Evolutionary conservation across 1,140 invertebrate genomes (phyloP), one percentile per base, ranked within the genome.

Genomic region (Meloidogyne floridensis): DNA sequence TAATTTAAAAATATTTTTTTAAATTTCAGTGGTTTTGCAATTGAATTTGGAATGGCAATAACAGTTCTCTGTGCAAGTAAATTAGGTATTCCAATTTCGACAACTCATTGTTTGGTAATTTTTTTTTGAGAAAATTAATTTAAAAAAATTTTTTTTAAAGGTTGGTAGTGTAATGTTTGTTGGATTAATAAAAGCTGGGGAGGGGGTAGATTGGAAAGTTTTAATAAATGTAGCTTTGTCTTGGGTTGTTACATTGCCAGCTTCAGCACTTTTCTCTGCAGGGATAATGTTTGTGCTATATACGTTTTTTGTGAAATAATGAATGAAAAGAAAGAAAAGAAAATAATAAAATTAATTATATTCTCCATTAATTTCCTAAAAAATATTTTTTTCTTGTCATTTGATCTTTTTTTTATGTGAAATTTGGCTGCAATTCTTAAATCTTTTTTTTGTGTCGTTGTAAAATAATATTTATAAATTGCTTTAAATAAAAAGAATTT

Each of bases 91-190:
- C 97, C 97, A 13, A 95, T 98, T 84, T 96, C 95, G 82, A 98
- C 96, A 7, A 99, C 97, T 0, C 97, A 99, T 91, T 98, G 96
- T 90, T 98, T 98, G 92, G 96, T 99, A 47, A 65, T n/a, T 9
- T 42, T 69, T 8, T n/a, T 81, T 81, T 20, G 43, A 32, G 43
- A 51, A 13, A 32, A 15, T 79, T 53, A 13, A 32, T 32, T 59
- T 59, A 53, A 32, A 32, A 32, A 32, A 32, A 32, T 32, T 15
- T 20, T 11, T 9, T 79, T 32, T 79, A 65, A 20, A 80, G 80
- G 73, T 83, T 6, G 84, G 84, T 2, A 72, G 59, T 56, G 82
- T 84, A 8, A 81, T 84, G 32, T 72, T 69, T n/a, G 83, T 84
- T 15, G 78, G 83, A 42, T 20, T 75, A 8, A 56, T 84, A 15